phyloP scores from a whole-genome alignment of 2,888 invertebrate species.

The Nemapogon koenigi region DNA sequence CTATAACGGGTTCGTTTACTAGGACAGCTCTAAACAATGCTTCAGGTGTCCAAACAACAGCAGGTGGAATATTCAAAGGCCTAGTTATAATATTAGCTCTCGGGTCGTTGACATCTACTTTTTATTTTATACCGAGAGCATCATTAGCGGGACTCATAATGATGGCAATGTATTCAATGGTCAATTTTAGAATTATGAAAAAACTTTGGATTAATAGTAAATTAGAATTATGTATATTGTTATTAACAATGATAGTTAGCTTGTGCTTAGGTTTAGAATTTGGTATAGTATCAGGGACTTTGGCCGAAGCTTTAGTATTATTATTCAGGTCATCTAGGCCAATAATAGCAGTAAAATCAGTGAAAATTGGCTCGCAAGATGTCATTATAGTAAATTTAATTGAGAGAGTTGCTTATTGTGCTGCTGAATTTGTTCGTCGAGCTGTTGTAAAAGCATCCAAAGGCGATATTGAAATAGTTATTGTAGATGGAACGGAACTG shows the following conservation, averaged over 20 bases:
- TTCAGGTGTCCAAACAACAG: constrained; percentile 85
- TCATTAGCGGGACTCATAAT: constrained; percentile 89
- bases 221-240: constrained; percentile 38
- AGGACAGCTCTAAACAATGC: constrained; percentile 91
- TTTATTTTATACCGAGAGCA: constrained; percentile 86
- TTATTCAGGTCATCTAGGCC: constrained; percentile 41
- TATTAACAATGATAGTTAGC: constrained; percentile 32
- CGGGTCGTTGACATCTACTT: constrained; percentile 79
- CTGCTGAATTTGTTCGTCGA: constrained; percentile 40
- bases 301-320: constrained; percentile 35
- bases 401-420: constrained; percentile 40
- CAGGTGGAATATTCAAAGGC: constrained; percentile 81
- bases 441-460: constrained; percentile 25
- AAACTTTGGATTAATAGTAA: constrained; percentile 83
- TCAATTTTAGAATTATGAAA: constrained; percentile 69
- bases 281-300: constrained; percentile 40
- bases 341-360: constrained; percentile 23
- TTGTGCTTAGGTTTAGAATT: constrained; percentile 40
- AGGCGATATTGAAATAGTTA: constrained; percentile 23
- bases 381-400: constrained; percentile 29
- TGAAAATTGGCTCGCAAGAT: constrained; percentile 24
- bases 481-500: constrained; percentile 38
- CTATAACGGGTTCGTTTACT: constrained; percentile 85
- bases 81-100: constrained; percentile 78
- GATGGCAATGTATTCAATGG: constrained; percentile 86